Conservation (phyloP, 2,797 vertebrate genomes). For the Fundulus diaphanus region DNA sequence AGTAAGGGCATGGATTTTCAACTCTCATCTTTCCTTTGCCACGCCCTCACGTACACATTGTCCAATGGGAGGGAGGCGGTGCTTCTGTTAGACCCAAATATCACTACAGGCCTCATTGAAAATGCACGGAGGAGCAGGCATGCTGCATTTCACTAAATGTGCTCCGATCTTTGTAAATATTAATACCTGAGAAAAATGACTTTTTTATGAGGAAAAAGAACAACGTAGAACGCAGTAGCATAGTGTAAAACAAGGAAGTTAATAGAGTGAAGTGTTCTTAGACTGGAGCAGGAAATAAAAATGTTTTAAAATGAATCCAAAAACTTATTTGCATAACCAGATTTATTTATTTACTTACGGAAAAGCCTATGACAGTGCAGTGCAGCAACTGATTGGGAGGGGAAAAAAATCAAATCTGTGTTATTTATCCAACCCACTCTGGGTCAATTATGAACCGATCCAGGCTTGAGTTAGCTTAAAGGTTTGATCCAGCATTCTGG, state of each 20-base stretch:
- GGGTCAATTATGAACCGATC: no score
- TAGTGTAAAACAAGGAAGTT: neutral
- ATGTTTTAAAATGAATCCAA: neutral
- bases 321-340: neutral
- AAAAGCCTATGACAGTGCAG: neutral
- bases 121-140: conserved; percentile 72
- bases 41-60: conserved; percentile 70
- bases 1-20: conserved; percentile 84
- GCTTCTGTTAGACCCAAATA: conserved; percentile 89
- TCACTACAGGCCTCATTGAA: conserved; percentile 77
- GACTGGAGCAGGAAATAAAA: no score
- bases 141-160: conserved; percentile 71
- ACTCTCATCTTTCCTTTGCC: conserved; percentile 80
- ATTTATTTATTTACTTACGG: no score
- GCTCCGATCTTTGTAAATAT: conserved; percentile 53
- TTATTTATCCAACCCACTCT: neutral
- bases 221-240: neutral
- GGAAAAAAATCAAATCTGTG: neutral
- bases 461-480: neutral
- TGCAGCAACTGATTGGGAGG: no score
- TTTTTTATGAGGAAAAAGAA: conserved; percentile 9
- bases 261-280: neutral
- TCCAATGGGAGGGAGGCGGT: conserved; percentile 90
- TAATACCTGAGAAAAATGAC: conserved; percentile 41
- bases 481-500: no score